These are phyloP conservation scores for Agrochola circellaris DNA, from an alignment of 2,888 invertebrate species.

Conservation along the genomic window DNA sequence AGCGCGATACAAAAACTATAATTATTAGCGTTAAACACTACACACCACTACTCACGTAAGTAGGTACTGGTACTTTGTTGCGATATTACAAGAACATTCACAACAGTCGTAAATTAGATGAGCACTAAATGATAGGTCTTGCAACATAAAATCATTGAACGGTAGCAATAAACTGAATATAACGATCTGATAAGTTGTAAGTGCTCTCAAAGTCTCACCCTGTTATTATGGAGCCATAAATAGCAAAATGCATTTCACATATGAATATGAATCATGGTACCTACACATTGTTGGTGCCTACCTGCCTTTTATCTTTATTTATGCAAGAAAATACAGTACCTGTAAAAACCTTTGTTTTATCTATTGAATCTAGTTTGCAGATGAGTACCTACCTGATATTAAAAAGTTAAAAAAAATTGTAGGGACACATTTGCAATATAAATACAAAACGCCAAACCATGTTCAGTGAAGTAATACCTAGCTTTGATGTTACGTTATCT, in stretches of 20 bases:
- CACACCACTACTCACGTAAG: no score
- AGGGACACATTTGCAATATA: neutral
- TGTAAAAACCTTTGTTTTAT: neutral
- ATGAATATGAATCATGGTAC: slow-evolving; percentile 59
- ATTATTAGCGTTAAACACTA: slow-evolving; percentile 14
- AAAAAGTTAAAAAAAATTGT: no score
- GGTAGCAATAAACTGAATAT: slow-evolving; percentile 71
- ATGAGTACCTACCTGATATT: neutral
- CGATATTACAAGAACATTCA: slow-evolving; percentile 21
- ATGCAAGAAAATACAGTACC: no score
- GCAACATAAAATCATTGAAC: slow-evolving; percentile 61
- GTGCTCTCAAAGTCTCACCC: slow-evolving; percentile 58
- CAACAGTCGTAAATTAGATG: slow-evolving; percentile 56
- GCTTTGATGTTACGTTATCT: neutral
- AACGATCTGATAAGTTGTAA: slow-evolving; percentile 72
- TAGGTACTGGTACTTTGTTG: slow-evolving; percentile 11
- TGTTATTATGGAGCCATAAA: slow-evolving; percentile 73
- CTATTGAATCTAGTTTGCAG: neutral
- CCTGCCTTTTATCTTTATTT: slow-evolving; percentile 3
- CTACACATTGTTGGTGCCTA: slow-evolving; percentile 49
- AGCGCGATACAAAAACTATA: slow-evolving; percentile 20
- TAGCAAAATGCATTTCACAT: slow-evolving; percentile 67
- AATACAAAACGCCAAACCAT: neutral
- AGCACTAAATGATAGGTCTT: slow-evolving; percentile 58
- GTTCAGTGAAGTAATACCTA: neutral